Base-by-base conservation (phyloP, 2,888 invertebrate species). In the Cephus pygmeus region DNA sequence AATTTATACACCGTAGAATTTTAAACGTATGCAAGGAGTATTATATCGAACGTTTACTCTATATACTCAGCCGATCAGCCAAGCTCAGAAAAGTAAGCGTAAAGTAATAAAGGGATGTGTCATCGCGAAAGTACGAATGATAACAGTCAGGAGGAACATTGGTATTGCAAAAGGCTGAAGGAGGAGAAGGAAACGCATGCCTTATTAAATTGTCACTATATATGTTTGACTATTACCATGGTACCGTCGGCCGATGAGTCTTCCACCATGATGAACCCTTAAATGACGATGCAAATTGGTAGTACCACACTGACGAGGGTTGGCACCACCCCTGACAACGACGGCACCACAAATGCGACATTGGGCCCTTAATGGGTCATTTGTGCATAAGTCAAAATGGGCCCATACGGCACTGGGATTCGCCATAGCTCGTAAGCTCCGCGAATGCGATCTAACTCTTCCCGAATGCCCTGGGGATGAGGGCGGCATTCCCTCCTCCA, bases 321-420 rank as follows among this genome's bases (percentile, higher is more conserved):
- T 91, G 23, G 91, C 91, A 3, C 91, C 91, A 4, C 91, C 91
- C 36, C 91, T 82, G 15, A 91, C 91, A 33, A 91, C 91, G 15
- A 91, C 91, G 30, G 90, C 89, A 15, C 90, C 91, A 79, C 91
- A 91, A n/a, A 91, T 89, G 34, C 91, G 87, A 79, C 91, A 91
- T 80, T 91, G 90, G 1, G 91, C 91, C 40, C 91, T 85, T 71
- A 91, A 80, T 12, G 91, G 90, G 78, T 91, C 91, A 82, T 91
- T 91, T 11, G 84, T 81, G 83, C 91, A 91, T 4, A 91, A 83
- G 81, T 91, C 91, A 76, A 91, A 91, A 79, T 91, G 91, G 4
- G 91, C 91, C 91, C 91, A 91, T 40, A 91, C 91, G 1, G 91
- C 91, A 83, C 91, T 91, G 0, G 91, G 91, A 79, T 91, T 91